These are phyloP conservation scores for Ectemnius cavifrons DNA, from an alignment of 2,888 invertebrate species.

Conservation along the genomic window DNA sequence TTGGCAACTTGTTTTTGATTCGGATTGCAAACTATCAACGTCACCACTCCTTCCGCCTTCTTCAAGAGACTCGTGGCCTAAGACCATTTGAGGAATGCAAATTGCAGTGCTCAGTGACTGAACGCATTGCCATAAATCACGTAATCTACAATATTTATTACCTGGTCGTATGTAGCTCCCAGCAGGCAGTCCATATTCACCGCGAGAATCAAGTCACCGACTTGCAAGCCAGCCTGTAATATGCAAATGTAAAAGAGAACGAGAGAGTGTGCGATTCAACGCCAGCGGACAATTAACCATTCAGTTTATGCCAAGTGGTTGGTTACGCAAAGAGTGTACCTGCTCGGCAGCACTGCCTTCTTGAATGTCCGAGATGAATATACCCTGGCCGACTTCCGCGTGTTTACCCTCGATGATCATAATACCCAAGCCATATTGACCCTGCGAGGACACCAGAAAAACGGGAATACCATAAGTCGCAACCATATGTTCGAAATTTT, in stretches of 20 bases:
- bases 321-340: slow-evolving; percentile 78
- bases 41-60: slow-evolving; percentile 91
- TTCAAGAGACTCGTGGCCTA: slow-evolving; percentile 92
- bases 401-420: slow-evolving; percentile 98
- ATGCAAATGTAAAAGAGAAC: neutral
- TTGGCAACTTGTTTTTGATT: slow-evolving; percentile 85
- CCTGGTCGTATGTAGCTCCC: slow-evolving; percentile 92
- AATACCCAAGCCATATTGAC: slow-evolving; percentile 90
- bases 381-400: slow-evolving; percentile 93
- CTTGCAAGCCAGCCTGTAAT: slow-evolving; percentile 92
- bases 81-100: neutral
- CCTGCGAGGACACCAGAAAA: slow-evolving; percentile 77
- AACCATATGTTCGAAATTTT: too few relatives aligned
- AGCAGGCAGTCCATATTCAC: slow-evolving; percentile 95
- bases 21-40: slow-evolving; percentile 90
- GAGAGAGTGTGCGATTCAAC: neutral
- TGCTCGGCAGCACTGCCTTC: slow-evolving; percentile 93
- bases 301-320: slow-evolving; percentile 10
- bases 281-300: neutral
- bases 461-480: neutral
- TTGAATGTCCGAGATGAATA: slow-evolving; percentile 95
- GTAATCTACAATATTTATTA: slow-evolving; percentile 69
- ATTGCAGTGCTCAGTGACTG: neutral
- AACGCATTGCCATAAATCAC: neutral
- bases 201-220: slow-evolving; percentile 97